phyloP scores from a whole-genome alignment of 2,888 invertebrate genomes.

The Dynastes tityus region DNA sequence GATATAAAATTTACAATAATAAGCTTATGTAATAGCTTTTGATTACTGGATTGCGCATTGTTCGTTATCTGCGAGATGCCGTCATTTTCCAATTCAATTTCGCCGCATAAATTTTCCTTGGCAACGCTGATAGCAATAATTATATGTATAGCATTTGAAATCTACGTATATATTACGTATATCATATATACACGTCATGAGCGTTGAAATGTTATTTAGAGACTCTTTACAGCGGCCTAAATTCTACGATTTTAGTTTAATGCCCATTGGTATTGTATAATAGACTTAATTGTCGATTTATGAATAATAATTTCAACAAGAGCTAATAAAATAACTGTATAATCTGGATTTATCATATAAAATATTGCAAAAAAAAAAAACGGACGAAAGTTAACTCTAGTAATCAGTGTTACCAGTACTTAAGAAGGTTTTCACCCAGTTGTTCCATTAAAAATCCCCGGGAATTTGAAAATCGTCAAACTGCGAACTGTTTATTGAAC shows the following conservation, averaged over 20 bases:
- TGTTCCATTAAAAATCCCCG: too few species aligned
- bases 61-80: background rate
- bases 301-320: too few species aligned
- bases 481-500: too few species aligned
- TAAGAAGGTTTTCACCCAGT: too few species aligned
- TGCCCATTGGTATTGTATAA: too few species aligned
- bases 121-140: background rate
- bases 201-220: background rate
- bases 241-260: background rate
- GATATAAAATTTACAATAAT: background rate
- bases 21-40: background rate
- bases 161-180: background rate
- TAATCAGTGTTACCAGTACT: too few species aligned
- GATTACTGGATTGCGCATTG: background rate
- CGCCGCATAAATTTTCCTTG: background rate
- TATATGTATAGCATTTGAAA: background rate
- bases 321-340: too few species aligned
- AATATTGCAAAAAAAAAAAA: too few species aligned
- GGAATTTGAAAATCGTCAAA: too few species aligned
- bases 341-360: too few species aligned
- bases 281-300: too few species aligned
- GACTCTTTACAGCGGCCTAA: background rate
- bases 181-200: background rate
- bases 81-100: background rate
- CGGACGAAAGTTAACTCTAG: too few species aligned